Conservation (phyloP, 2,797 vertebrate species). For the Mergus octosetaceus region DNA sequence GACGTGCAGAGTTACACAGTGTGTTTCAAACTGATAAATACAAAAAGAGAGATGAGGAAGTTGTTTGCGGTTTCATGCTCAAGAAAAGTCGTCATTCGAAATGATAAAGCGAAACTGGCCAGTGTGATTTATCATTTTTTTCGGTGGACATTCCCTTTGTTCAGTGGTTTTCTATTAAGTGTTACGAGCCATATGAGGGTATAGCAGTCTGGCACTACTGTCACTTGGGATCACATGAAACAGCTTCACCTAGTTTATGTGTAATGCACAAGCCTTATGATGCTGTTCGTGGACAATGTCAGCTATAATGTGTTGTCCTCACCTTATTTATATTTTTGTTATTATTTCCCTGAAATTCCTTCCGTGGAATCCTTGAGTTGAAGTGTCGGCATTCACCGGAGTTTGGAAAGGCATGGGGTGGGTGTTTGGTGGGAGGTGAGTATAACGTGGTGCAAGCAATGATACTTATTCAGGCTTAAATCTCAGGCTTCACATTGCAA, state of each 20-base stretch:
- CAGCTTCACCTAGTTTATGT: constrained; percentile 50
- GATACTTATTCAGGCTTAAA: constrained; percentile 83
- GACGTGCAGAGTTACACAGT: background rate
- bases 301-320: constrained; percentile 20
- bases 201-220: constrained; percentile 17
- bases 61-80: background rate
- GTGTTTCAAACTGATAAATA: constrained; percentile 5
- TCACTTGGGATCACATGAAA: background rate
- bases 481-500: constrained; percentile 92
- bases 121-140: background rate
- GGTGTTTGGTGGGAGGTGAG: constrained; percentile 8
- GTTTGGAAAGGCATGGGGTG: background rate
- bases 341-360: background rate
- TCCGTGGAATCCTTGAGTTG: background rate
- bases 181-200: constrained; percentile 49
- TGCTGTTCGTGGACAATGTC: constrained; percentile 30
- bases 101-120: background rate
- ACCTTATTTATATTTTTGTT: constrained; percentile 12
- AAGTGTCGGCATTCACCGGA: constrained; percentile 29
- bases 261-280: constrained; percentile 59
- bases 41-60: background rate
- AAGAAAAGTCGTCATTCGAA: background rate
- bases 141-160: background rate
- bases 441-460: constrained; percentile 39
- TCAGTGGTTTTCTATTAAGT: constrained; percentile 13